These are phyloP conservation scores for Bombus vancouverensis DNA, from an alignment of 1,140 invertebrate species.

Conservation along the genomic window DNA sequence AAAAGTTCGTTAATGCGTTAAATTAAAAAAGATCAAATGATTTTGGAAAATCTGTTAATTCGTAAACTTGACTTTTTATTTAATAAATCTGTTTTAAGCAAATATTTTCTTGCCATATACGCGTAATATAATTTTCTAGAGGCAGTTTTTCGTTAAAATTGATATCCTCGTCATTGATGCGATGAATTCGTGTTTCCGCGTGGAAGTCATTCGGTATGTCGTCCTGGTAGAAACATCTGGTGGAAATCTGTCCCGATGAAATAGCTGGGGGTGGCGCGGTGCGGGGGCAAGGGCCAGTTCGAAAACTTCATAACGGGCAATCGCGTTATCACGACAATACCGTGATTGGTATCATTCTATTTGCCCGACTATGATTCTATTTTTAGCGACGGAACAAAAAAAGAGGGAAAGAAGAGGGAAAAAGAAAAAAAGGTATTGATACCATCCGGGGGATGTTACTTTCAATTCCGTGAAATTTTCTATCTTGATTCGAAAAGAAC, in stretches of 20 bases:
- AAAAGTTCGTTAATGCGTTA: no score
- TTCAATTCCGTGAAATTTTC: conserved; percentile 24
- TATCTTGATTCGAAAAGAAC: conserved; percentile 22
- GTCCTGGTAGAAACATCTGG: conserved; percentile 10
- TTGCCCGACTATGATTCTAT: conserved; percentile 49
- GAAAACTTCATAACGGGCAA: conserved; percentile 63
- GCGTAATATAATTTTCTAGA: background rate
- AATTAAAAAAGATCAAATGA: no score
- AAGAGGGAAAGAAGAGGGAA: background rate
- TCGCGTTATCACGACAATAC: conserved; percentile 59
- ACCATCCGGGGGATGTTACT: conserved; percentile 17
- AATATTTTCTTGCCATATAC: no score
- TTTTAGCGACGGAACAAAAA: conserved; percentile 41
- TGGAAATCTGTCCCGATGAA: conserved; percentile 39
- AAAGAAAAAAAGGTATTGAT: conserved; percentile 3
- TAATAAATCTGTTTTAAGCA: no score
- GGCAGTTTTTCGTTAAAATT: background rate
- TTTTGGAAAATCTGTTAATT: no score
- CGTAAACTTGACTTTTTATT: no score
- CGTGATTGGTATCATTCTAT: conserved; percentile 66
- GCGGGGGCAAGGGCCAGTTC: background rate
- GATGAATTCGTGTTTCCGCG: background rate
- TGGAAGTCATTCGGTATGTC: conserved; percentile 2
- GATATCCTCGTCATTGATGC: background rate
- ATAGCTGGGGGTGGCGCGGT: conserved; percentile 5